Base-by-base conservation (phyloP, 2,888 invertebrate species). In the Pharmacophagus antenor region DNA sequence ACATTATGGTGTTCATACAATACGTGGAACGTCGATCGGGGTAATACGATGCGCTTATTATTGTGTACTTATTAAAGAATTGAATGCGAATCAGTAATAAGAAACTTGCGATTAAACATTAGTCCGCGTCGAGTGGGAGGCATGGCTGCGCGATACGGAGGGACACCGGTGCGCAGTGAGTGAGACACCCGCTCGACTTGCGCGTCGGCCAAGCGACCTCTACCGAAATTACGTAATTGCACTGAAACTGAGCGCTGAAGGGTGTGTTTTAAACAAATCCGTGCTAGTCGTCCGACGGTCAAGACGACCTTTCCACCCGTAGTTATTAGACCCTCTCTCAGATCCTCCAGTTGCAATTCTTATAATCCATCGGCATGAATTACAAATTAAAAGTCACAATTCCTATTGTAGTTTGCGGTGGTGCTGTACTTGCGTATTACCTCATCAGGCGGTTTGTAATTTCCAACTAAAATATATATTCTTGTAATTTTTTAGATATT, bases 141-240 rank as follows among this genome's bases (percentile, higher is more conserved):
- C 69, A 80, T 76, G 81, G 79, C 82, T 85, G 87, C 86, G 87
- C 86, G 74, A 76, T 68, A 70, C 79, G 71, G 72, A 77, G 77
- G 74, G 82, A 72, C 74, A 76, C 79, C 80, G 80, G 80, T 88
- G 89, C 90, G 90, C 89, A 88, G 88, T 86, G 82, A 84, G 84
- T 85, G 85, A 86, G 84, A 85, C 83, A 85, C 86, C 85, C 84
- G 84, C 80, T 80, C 78, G 88, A 87, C 88, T 86, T 89, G 90
- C 89, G 90, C 89, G 86, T 84, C 82, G 84, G 84, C 83, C 85
- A 82, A 85, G 86, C 88, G 88, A 88, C 87, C 86, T 88, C 88
- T 87, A 74, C 77, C 73, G 72, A 81, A 84, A 87, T 89, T 90
- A 90, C 90, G 88, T 90, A 90, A 90, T 87, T 87, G 80, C 77